Conservation (phyloP, 2,113 vertebrate genomes). For the Malurus melanocephalus region DNA sequence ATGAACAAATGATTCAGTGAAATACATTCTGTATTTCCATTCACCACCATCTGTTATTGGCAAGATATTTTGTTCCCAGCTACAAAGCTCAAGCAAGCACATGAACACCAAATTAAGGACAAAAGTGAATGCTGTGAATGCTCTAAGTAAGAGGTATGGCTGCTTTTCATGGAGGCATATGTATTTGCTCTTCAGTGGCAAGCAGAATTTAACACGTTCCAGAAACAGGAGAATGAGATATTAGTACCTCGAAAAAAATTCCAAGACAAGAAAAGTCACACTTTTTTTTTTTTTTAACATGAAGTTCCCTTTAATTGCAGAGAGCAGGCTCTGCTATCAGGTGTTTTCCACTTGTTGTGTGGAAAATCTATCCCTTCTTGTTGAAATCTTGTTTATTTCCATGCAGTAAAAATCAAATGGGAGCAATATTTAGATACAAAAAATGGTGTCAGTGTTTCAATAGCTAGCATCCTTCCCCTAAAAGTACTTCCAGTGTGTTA, state of each 20-base stretch:
- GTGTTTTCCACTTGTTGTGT: background rate
- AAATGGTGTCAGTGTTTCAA: background rate
- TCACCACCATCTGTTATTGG: slow-evolving; percentile 53
- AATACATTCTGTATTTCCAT: slow-evolving; percentile 20
- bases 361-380: background rate
- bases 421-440: background rate
- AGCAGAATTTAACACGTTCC: background rate
- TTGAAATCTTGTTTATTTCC: background rate
- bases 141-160: background rate
- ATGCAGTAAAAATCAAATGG: background rate
- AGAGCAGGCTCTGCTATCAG: background rate
- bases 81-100: background rate
- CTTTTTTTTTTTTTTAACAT: background rate
- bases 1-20: slow-evolving; percentile 44
- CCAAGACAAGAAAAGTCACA: background rate
- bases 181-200: background rate
- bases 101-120: background rate
- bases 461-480: background rate
- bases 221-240: background rate
- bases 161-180: background rate
- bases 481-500: background rate
- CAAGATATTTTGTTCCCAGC: slow-evolving; percentile 17
- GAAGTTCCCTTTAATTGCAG: background rate
- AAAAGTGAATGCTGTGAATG: background rate
- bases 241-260: background rate